phyloP scores from a whole-genome alignment of 1,140 invertebrate species.

The Zaprionus camerounensis region DNA sequence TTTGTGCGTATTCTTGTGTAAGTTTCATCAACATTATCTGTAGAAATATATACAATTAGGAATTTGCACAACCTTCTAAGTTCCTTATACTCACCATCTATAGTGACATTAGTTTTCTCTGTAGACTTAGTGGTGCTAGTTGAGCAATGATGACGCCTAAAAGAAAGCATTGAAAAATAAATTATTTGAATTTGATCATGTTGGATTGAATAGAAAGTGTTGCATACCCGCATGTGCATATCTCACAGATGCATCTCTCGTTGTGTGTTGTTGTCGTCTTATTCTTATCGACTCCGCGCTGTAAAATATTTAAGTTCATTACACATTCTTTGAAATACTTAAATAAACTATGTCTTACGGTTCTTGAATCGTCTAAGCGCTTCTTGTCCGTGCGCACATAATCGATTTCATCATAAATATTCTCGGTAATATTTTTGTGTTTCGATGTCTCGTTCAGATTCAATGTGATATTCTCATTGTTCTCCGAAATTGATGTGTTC shows the following conservation, averaged over 20 bases:
- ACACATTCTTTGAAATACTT: neutral
- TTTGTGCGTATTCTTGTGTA: slow-evolving; percentile 90
- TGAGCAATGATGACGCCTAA: slow-evolving; percentile 76
- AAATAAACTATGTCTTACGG: slow-evolving; percentile 41
- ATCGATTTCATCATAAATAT: slow-evolving; percentile 84
- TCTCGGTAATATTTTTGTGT: slow-evolving; percentile 80
- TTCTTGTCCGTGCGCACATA: slow-evolving; percentile 68
- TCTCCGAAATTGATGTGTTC: slow-evolving; percentile 77
- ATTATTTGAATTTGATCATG: neutral
- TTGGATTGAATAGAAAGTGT: neutral
- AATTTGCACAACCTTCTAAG: neutral
- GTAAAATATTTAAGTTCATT: neutral
- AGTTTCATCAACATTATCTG: slow-evolving; percentile 85
- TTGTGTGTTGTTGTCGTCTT: slow-evolving; percentile 85
- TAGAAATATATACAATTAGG: neutral
- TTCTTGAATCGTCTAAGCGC: slow-evolving; percentile 79
- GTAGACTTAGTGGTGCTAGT: slow-evolving; percentile 66
- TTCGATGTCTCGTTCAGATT: slow-evolving; percentile 79
- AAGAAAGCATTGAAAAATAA: neutral
- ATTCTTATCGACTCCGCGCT: slow-evolving; percentile 81
- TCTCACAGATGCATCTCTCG: slow-evolving; percentile 94
- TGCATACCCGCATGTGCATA: slow-evolving; percentile 95
- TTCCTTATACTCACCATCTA: slow-evolving; percentile 53
- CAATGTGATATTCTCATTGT: slow-evolving; percentile 76
- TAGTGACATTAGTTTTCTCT: slow-evolving; percentile 61